phyloP scores from a whole-genome alignment of 2,113 vertebrate genomes.

The Lophura nycthemera region DNA sequence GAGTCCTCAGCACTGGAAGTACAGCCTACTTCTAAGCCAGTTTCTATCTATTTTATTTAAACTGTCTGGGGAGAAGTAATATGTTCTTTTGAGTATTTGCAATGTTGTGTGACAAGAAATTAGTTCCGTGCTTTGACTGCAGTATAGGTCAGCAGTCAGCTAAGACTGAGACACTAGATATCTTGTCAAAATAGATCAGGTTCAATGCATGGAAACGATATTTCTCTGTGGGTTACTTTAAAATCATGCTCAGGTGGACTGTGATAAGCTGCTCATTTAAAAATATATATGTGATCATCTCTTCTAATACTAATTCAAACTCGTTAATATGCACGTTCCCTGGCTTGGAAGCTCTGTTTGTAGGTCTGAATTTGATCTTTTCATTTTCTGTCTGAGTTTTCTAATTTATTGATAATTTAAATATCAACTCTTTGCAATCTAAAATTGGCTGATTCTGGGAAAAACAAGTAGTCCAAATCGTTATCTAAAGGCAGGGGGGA shows the following conservation, averaged over 20 bases:
- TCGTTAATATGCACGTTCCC: neutral
- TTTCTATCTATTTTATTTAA: neutral
- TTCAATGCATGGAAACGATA: neutral
- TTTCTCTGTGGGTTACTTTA: neutral
- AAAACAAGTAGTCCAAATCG: neutral
- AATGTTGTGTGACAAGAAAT: constrained; percentile 32
- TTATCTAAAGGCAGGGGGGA: neutral
- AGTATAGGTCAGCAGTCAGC: constrained; percentile 41
- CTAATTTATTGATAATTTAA: neutral
- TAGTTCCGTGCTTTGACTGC: constrained; percentile 4
- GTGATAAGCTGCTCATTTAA: neutral
- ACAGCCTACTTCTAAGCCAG: neutral
- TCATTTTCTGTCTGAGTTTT: neutral
- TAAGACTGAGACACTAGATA: neutral
- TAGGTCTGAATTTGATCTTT: neutral
- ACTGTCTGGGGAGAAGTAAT: neutral
- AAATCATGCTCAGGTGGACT: neutral
- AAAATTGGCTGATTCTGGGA: neutral
- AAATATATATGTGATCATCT: neutral
- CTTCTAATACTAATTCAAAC: neutral
- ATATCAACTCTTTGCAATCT: neutral
- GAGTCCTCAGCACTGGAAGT: neutral
- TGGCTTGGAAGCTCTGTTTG: neutral
- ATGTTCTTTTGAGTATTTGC: neutral
- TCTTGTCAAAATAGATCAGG: constrained; percentile 36